A percentile compares a stretch with the other conserved stretches of the same genome.
Evolutionary conservation across 2,113 vertebrate species (phyloP).

Genomic region (Furnarius figulus): DNA sequence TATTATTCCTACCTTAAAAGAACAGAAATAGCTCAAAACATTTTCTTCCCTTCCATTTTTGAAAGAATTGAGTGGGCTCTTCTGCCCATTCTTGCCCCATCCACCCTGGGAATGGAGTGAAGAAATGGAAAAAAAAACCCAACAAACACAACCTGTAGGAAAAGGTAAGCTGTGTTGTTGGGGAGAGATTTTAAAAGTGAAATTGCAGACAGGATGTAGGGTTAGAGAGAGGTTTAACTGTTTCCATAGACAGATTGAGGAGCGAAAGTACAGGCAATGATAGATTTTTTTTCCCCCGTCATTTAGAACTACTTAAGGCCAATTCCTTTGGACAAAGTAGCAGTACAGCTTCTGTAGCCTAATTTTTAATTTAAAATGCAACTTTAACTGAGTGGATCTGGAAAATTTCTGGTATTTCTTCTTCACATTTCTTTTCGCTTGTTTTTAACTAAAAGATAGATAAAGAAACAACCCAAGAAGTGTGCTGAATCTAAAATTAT

Average conservation of each 20-base stretch:
- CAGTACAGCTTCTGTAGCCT: background rate
- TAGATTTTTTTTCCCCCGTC: background rate
- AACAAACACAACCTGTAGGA: background rate
- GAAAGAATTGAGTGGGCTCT: background rate
- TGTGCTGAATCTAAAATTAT: background rate
- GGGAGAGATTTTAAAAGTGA: background rate
- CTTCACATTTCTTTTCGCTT: background rate
- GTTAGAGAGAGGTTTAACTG: background rate
- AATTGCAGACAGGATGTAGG: background rate
- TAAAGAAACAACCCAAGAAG: background rate
- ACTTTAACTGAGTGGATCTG: background rate
- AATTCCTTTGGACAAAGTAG: background rate
- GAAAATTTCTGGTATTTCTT: background rate
- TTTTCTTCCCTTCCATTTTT: background rate
- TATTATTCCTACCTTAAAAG: background rate
- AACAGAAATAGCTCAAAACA: background rate
- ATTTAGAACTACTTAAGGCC: background rate
- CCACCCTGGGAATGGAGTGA: background rate
- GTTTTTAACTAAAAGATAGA: background rate
- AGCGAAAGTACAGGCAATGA: background rate
- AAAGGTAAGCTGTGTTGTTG: background rate
- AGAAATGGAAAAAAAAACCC: background rate
- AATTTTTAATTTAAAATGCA: constrained; percentile 3
- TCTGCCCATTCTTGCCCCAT: background rate
- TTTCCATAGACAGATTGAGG: background rate